A percentile compares a stretch with the other conserved stretches of the same genome.
Conservation (phyloP, 2,113 vertebrate species). For the Zosterops lateralis region DNA sequence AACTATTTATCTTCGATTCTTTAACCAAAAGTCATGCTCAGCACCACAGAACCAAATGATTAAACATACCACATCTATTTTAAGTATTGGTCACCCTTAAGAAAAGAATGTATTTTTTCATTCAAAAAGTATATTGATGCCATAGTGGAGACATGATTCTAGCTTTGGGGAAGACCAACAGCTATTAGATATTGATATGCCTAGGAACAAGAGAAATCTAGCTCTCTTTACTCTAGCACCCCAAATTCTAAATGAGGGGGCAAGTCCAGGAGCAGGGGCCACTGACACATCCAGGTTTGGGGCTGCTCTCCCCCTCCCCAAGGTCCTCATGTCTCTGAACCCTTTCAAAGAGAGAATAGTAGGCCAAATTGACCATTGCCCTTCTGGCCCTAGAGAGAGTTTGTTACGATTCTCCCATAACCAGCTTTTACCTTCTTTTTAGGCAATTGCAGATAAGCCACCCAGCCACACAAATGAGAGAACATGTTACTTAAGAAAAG, state of each 20-base stretch:
- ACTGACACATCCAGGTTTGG: not conserved
- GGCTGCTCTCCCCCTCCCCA: not conserved
- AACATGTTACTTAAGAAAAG: not conserved
- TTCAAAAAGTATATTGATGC: not conserved
- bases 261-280: accelerated
- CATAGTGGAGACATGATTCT: not conserved
- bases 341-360: not conserved
- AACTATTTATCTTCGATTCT: not conserved
- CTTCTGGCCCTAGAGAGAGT: not conserved
- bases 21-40: not conserved
- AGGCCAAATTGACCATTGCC: accelerated
- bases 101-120: not conserved
- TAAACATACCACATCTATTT: not conserved
- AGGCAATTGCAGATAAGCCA: not conserved
- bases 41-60: not conserved
- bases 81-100: not conserved
- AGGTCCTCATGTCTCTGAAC: not conserved
- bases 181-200: not conserved
- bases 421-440: not conserved
- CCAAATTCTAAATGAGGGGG: not conserved
- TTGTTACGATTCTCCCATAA: not conserved
- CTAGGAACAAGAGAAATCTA: not conserved
- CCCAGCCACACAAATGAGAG: not conserved
- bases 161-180: not conserved
- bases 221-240: not conserved